Evolutionary conservation across 2,888 invertebrate species (phyloP).

Genomic region (Ophion ventricosus): DNA sequence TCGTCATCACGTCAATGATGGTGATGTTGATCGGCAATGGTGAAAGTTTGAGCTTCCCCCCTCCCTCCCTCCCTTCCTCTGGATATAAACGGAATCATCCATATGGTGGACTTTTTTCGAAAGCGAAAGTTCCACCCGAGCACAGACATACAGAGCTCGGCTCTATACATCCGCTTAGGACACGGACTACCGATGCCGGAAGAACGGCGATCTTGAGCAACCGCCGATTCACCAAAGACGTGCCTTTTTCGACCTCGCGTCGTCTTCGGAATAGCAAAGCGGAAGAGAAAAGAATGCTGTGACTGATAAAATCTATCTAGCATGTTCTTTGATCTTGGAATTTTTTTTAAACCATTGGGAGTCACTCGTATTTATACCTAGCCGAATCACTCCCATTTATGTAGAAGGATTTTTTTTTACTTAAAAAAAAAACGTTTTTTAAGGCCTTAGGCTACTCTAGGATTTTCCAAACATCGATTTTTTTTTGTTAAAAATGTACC

Average conservation of each 20-base stretch:
- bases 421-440: too few relatives aligned
- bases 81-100: slow-evolving; percentile 39
- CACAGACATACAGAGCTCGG: slow-evolving; percentile 26
- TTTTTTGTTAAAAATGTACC: too few relatives aligned
- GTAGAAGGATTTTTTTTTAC: too few relatives aligned
- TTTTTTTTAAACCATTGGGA: too few relatives aligned
- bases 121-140: slow-evolving; percentile 75
- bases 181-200: slow-evolving; percentile 38
- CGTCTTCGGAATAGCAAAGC: background rate
- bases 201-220: slow-evolving; percentile 69
- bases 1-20: slow-evolving; percentile 29
- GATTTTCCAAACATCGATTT: too few relatives aligned
- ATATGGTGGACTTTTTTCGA: slow-evolving; percentile 71
- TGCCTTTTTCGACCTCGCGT: background rate
- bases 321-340: too few relatives aligned
- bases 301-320: background rate
- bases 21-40: slow-evolving; percentile 46
- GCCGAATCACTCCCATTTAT: too few relatives aligned
- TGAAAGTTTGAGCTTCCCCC: slow-evolving; percentile 70
- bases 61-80: background rate
- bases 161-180: slow-evolving; percentile 7
- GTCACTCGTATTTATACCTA: too few relatives aligned
- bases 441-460: too few relatives aligned
- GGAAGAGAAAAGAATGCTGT: background rate
- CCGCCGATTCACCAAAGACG: slow-evolving; percentile 47